Percentiles rank a stretch among this genome's conserved stretches.
Conservation (phyloP, 2,113 vertebrate genomes). For the Anthoscopus minutus region DNA sequence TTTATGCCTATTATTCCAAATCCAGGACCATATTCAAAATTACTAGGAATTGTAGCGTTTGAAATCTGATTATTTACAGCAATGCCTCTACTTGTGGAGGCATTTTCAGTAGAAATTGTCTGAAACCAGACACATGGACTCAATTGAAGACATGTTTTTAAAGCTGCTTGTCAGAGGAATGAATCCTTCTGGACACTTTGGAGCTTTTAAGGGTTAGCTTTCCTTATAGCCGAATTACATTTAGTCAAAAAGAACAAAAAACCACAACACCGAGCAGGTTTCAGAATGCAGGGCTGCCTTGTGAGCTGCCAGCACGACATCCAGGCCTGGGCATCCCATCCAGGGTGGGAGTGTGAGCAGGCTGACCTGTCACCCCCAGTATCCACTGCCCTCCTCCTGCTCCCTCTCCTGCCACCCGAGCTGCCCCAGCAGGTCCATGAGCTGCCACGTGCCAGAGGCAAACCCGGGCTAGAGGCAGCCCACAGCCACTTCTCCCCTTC, state of each 20-base stretch:
- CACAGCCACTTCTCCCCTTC: neutral
- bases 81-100: conserved; percentile 16
- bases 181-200: neutral
- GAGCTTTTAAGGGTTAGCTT: neutral
- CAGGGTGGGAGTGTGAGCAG: neutral
- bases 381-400: neutral
- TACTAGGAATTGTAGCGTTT: conserved; percentile 3
- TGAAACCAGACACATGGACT: conserved; percentile 44
- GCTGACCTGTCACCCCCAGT: neutral
- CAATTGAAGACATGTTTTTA: conserved; percentile 43
- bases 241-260: neutral
- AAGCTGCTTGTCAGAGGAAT: conserved; percentile 41
- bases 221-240: neutral
- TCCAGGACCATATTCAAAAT: conserved; percentile 28
- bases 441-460: neutral
- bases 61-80: conserved; percentile 53
- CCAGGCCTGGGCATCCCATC: too few species aligned
- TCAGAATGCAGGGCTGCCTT: neutral
- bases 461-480: neutral
- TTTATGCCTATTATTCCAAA: conserved; percentile 33
- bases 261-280: accelerated
- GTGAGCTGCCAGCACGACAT: too few species aligned
- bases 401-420: neutral
- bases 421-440: neutral
- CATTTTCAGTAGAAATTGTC: conserved; percentile 33